phyloP scores from a whole-genome alignment of 2,113 vertebrate genomes.

The Gambusia affinis region DNA sequence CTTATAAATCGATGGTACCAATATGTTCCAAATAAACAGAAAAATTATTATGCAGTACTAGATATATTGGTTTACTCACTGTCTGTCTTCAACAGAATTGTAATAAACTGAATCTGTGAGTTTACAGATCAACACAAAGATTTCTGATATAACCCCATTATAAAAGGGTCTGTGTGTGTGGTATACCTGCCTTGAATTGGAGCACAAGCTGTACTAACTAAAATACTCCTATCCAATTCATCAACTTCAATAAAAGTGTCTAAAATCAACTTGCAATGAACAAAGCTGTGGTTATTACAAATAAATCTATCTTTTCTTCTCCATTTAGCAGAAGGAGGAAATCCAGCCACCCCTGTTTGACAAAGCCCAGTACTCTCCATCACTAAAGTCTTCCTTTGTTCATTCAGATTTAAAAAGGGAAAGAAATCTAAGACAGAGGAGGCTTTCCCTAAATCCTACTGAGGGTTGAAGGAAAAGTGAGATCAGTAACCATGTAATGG shows the following conservation, averaged over 20 bases:
- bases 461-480: slow-evolving; percentile 74
- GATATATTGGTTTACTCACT: too few relatives aligned
- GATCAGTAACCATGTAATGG: slow-evolving; percentile 84
- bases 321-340: slow-evolving; percentile 54
- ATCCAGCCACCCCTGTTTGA: slow-evolving; percentile 67
- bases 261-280: slow-evolving; percentile 55
- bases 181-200: too few relatives aligned
- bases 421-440: slow-evolving; percentile 72
- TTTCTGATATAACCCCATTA: too few relatives aligned
- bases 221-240: slow-evolving; percentile 29
- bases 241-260: slow-evolving; percentile 47
- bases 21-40: too few relatives aligned
- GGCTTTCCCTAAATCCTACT: slow-evolving; percentile 77
- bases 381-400: slow-evolving; percentile 74
- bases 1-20: too few relatives aligned
- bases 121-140: too few relatives aligned
- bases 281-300: not conserved
- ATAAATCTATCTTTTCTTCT: slow-evolving; percentile 47
- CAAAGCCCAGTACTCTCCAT: slow-evolving; percentile 65
- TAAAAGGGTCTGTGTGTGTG: too few relatives aligned
- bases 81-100: too few relatives aligned
- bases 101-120: too few relatives aligned
- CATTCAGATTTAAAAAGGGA: slow-evolving; percentile 69
- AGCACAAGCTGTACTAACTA: too few relatives aligned
- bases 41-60: too few relatives aligned